Evolutionary conservation across 2,797 vertebrate genomes (phyloP).

Genomic region (Sarcophilus harrisii): DNA sequence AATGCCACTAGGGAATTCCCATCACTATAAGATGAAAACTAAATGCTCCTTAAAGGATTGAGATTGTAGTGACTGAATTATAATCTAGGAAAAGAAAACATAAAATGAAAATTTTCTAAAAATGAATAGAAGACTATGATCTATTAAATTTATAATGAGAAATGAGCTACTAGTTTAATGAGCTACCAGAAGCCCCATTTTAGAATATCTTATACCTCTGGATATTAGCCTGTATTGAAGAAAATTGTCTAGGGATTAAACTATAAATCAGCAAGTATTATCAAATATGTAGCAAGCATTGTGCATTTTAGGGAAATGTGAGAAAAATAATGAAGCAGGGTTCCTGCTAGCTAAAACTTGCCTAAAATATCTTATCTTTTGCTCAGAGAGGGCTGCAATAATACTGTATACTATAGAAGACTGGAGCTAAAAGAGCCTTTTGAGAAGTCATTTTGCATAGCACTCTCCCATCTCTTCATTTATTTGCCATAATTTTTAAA

Average conservation of each 20-base stretch:
- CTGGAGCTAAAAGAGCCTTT: not conserved
- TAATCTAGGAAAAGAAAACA: not conserved
- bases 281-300: conserved; percentile 3
- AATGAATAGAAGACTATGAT: conserved; percentile 25
- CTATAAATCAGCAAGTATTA: conserved; percentile 36
- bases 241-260: conserved; percentile 34
- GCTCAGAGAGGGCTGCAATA: not conserved
- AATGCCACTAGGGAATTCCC: conserved; percentile 29
- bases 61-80: not conserved
- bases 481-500: not conserved
- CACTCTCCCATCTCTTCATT: not conserved
- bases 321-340: conserved; percentile 15
- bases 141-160: not conserved
- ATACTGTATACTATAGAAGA: not conserved
- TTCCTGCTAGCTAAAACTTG: not conserved
- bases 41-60: conserved; percentile 5
- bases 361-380: not conserved
- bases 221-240: conserved; percentile 1
- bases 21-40: conserved; percentile 16
- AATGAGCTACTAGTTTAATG: conserved; percentile 10
- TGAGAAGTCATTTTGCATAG: not conserved
- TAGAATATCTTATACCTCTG: not conserved
- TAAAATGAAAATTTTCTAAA: conserved; percentile 37
- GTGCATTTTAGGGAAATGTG: not conserved
- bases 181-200: conserved; percentile 9